phyloP scores from a whole-genome alignment of 2,888 invertebrate genomes.

The Carpatolechia fugitivella region DNA sequence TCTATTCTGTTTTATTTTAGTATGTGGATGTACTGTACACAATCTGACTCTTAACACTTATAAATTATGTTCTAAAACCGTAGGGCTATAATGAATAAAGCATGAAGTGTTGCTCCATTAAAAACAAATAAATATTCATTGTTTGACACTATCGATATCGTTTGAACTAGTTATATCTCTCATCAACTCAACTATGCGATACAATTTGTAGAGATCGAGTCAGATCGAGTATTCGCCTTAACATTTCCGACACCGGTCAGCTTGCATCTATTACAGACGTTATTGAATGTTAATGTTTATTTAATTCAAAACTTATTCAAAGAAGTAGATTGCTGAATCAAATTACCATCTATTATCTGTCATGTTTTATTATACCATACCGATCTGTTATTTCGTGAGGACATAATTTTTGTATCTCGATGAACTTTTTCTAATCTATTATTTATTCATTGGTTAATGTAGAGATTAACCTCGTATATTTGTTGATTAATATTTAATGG shows the following conservation, averaged over 20 bases:
- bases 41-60: background rate
- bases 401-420: slow-evolving; percentile 30
- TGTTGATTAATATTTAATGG: background rate
- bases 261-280: slow-evolving; percentile 47
- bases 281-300: slow-evolving; percentile 58
- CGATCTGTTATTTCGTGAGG: slow-evolving; percentile 34
- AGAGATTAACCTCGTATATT: slow-evolving; percentile 15
- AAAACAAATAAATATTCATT: slow-evolving; percentile 9
- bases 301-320: slow-evolving; percentile 57
- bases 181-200: background rate
- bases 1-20: slow-evolving; percentile 27
- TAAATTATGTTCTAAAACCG: background rate
- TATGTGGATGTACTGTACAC: background rate
- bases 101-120: slow-evolving; percentile 15
- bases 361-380: slow-evolving; percentile 36
- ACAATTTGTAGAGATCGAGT: background rate
- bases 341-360: slow-evolving; percentile 40
- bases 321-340: slow-evolving; percentile 45
- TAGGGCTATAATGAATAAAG: background rate
- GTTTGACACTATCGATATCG: background rate
- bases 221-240: slow-evolving; percentile 5
- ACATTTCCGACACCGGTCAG: background rate
- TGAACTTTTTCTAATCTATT: slow-evolving; percentile 28
- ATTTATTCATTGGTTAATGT: slow-evolving; percentile 22
- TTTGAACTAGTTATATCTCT: background rate